Evolutionary conservation across 2,113 vertebrate species (phyloP).

Genomic region (Probosciger aterrimus): DNA sequence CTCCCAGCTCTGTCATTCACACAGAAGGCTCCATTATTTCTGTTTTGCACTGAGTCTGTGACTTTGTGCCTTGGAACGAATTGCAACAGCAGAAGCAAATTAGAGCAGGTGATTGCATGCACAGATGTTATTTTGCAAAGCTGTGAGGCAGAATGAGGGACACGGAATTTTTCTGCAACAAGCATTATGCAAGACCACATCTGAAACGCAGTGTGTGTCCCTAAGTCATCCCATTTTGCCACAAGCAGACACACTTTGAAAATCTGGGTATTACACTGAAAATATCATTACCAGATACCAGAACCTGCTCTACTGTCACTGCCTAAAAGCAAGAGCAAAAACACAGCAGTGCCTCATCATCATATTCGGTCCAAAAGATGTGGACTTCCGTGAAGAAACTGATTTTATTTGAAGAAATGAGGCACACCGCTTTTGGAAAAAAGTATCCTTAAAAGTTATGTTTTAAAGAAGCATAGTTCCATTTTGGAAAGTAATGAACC

Average conservation of each 20-base stretch:
- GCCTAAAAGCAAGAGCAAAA: not conserved
- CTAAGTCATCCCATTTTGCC: not conserved
- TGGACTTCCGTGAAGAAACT: not conserved
- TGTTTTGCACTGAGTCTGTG: not conserved
- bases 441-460: not conserved
- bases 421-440: not conserved
- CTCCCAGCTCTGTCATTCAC: not conserved
- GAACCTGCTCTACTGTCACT: not conserved
- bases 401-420: not conserved
- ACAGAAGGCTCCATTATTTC: not conserved
- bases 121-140: not conserved
- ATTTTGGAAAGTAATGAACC: not conserved
- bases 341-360: not conserved
- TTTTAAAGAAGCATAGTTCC: not conserved
- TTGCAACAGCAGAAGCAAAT: slow-evolving; percentile 18
- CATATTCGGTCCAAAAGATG: not conserved
- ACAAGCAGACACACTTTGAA: not conserved
- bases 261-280: not conserved
- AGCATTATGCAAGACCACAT: not conserved
- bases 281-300: not conserved
- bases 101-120: not conserved
- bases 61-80: not conserved
- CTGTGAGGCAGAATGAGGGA: not conserved
- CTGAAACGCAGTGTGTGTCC: not conserved
- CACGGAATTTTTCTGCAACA: not conserved